Evolutionary conservation across 2,888 invertebrate species (phyloP).

Genomic region (Mimas tiliae): DNA sequence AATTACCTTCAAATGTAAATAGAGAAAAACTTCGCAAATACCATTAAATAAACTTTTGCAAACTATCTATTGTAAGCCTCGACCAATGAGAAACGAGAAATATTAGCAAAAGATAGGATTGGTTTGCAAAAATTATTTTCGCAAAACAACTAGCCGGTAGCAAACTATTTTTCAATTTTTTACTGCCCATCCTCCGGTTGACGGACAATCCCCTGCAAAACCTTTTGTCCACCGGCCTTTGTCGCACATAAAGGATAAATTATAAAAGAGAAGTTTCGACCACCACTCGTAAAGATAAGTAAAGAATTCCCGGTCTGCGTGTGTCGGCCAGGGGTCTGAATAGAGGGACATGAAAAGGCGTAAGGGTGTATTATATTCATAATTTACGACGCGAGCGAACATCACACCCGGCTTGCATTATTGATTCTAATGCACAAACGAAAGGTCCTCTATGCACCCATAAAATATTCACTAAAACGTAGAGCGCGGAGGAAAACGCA

Average conservation of each 20-base stretch:
- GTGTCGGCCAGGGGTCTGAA: conserved; percentile 63
- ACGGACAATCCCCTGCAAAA: conserved; percentile 60
- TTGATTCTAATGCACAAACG: conserved; percentile 68
- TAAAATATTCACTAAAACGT: conserved; percentile 57
- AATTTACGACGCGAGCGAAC: conserved; percentile 70
- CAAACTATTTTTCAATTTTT: conserved; percentile 61
- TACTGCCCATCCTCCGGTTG: conserved; percentile 58
- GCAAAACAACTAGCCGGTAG: conserved; percentile 71
- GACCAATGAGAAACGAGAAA: conserved; percentile 65
- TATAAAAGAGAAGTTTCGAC: conserved; percentile 74
- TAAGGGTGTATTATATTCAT: conserved; percentile 78
- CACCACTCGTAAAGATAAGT: conserved; percentile 76
- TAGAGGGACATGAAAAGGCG: conserved; percentile 72
- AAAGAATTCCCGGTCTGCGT: conserved; percentile 66
- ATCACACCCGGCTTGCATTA: conserved; percentile 68
- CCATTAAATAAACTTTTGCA: conserved; percentile 42
- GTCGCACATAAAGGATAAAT: conserved; percentile 77
- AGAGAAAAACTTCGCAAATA: conserved; percentile 53
- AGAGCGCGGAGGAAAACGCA: conserved; percentile 39
- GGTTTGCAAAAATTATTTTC: conserved; percentile 81
- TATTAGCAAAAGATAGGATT: conserved; percentile 66
- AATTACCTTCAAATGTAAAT: conserved; percentile 61
- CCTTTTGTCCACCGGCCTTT: conserved; percentile 73
- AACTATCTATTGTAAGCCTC: conserved; percentile 69
- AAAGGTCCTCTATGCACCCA: conserved; percentile 53